Percentiles rank a stretch among this genome's conserved stretches.
Conservation (phyloP, 2,888 invertebrate genomes). For the Drosophila atroscutellata region DNA sequence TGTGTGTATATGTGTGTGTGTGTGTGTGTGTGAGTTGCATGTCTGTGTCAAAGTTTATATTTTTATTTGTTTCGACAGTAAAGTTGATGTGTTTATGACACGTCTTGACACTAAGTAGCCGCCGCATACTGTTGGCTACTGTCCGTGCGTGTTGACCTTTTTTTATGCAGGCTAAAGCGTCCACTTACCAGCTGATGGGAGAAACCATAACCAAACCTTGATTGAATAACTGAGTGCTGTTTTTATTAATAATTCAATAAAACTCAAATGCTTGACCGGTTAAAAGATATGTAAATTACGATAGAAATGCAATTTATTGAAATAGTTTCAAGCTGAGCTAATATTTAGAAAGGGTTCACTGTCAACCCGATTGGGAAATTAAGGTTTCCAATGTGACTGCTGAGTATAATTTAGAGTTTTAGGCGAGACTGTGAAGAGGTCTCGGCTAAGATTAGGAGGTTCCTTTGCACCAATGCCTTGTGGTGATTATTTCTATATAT, state of each 20-base stretch:
- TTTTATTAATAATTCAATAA: constrained; percentile 30
- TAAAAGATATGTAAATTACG: not conserved
- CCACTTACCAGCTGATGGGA: constrained; percentile 53
- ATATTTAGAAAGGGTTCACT: not conserved
- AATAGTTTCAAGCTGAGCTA: not conserved
- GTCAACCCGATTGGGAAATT: not conserved
- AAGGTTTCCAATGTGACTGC: not conserved
- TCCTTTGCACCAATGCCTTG: not conserved
- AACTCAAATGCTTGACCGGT: not conserved
- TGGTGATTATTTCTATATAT: not conserved
- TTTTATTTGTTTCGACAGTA: constrained; percentile 80
- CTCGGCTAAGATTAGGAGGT: not conserved
- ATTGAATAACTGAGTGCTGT: constrained; percentile 40
- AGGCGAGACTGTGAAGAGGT: not conserved
- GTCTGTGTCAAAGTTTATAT: constrained; percentile 78
- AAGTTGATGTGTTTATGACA: constrained; percentile 81
- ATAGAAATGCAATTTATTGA: not conserved
- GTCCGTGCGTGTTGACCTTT: constrained; percentile 71
- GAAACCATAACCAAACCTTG: constrained; percentile 22
- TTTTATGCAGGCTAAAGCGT: constrained; percentile 60
- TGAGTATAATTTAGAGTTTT: not conserved
- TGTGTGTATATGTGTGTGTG: constrained; percentile 11
- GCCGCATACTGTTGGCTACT: constrained; percentile 65
- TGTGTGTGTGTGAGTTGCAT: constrained; percentile 23
- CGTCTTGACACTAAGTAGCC: constrained; percentile 80